Percentiles rank a stretch among this genome's conserved stretches.
Conservation (phyloP, 2,113 vertebrate species). For the Elephas maximus region DNA sequence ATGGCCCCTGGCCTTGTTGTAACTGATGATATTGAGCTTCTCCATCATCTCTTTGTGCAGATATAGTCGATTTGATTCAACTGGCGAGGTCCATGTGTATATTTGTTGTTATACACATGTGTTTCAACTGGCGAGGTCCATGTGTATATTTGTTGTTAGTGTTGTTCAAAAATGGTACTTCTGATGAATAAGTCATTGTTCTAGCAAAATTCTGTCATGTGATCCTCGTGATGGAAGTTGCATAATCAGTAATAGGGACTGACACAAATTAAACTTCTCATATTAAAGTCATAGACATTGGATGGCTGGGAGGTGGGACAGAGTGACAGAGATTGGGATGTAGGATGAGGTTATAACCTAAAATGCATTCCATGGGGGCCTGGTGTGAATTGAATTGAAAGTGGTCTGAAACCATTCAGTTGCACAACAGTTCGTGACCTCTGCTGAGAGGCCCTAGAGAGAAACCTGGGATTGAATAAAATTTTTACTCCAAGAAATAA, state of each 20-base stretch:
- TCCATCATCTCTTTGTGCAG: neutral
- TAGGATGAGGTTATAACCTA: neutral
- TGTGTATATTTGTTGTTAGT: neutral
- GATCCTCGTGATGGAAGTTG: neutral
- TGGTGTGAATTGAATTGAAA: constrained; percentile 41
- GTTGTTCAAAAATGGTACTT: neutral
- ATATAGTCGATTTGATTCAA: neutral
- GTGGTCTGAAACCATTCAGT: neutral
- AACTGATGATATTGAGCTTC: neutral
- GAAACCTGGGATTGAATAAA: constrained; percentile 69
- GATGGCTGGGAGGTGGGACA: neutral
- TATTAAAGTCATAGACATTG: neutral
- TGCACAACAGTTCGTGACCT: constrained; percentile 58
- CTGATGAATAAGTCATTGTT: neutral
- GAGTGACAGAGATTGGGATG: neutral
- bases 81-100: neutral
- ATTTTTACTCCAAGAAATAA: constrained; percentile 70
- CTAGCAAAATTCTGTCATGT: neutral
- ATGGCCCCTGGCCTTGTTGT: neutral
- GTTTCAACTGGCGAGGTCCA: neutral
- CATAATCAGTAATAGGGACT: neutral
- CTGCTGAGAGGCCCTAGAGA: neutral
- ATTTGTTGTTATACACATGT: neutral
- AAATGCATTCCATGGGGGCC: neutral
- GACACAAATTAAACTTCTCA: neutral